Percentiles rank a stretch among this genome's conserved stretches.
Conservation (phyloP, 2,888 invertebrate species). For the Erebia ligea region DNA sequence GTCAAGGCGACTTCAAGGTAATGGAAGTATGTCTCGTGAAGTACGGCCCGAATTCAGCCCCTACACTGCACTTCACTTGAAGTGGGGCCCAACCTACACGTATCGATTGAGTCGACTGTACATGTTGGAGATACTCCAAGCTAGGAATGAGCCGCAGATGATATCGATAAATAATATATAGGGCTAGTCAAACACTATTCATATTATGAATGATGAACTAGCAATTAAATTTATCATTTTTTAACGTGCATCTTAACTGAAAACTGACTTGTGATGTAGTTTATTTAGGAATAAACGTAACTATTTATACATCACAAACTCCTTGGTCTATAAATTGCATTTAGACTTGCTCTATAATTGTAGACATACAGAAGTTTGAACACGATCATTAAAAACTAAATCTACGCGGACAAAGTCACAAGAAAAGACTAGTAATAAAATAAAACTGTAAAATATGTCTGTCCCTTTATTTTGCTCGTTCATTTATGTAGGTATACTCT, state of each 20-base stretch:
- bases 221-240: background rate
- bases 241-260: background rate
- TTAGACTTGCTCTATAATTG: too few species aligned
- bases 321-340: too few species aligned
- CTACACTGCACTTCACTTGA: constrained; percentile 11
- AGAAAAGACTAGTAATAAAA: background rate
- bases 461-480: too few species aligned
- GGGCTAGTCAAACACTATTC: background rate
- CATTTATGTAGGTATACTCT: too few species aligned
- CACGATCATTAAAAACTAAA: background rate
- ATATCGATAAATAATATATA: background rate
- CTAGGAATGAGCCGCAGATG: background rate
- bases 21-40: background rate
- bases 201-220: background rate
- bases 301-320: too few species aligned
- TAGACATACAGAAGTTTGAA: too few species aligned
- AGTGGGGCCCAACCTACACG: constrained; percentile 8
- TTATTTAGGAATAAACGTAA: too few species aligned
- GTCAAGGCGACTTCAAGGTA: constrained; percentile 6
- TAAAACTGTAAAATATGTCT: background rate
- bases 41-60: constrained; percentile 1
- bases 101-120: constrained; percentile 13
- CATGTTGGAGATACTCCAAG: constrained; percentile 7
- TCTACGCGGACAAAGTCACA: background rate
- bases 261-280: too few species aligned